These are phyloP conservation scores for Lycocorax pyrrhopterus DNA, from an alignment of 2,113 vertebrate species.

Conservation along the genomic window DNA sequence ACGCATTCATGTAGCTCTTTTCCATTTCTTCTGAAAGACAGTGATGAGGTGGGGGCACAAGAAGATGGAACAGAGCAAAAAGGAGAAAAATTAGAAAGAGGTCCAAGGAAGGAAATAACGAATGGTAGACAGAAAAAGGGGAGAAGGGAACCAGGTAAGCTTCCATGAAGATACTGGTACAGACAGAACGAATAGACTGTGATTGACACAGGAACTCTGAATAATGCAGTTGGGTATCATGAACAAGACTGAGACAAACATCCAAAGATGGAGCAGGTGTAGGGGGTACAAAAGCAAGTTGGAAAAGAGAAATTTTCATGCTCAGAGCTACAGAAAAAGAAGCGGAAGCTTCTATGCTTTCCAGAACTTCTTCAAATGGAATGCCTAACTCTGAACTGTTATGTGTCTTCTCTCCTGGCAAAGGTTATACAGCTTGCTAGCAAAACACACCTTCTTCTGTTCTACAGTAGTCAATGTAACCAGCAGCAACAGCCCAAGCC, in stretches of 20 bases:
- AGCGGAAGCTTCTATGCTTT: not conserved
- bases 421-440: not conserved
- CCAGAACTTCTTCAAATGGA: not conserved
- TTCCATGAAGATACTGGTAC: not conserved
- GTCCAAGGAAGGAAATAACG: not conserved
- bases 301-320: not conserved
- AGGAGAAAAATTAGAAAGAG: not conserved
- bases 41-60: not conserved
- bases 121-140: not conserved
- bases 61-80: not conserved
- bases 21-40: not conserved
- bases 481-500: not conserved
- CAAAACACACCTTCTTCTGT: not conserved
- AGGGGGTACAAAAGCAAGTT: accelerated
- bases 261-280: not conserved
- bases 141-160: not conserved
- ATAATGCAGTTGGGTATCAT: not conserved
- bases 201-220: not conserved
- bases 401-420: not conserved
- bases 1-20: not conserved
- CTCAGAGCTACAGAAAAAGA: not conserved
- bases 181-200: not conserved
- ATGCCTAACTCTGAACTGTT: not conserved
- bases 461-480: not conserved
- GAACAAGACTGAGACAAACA: not conserved